Base-by-base conservation (phyloP, 2,113 vertebrate species). In the Perca fluviatilis region DNA sequence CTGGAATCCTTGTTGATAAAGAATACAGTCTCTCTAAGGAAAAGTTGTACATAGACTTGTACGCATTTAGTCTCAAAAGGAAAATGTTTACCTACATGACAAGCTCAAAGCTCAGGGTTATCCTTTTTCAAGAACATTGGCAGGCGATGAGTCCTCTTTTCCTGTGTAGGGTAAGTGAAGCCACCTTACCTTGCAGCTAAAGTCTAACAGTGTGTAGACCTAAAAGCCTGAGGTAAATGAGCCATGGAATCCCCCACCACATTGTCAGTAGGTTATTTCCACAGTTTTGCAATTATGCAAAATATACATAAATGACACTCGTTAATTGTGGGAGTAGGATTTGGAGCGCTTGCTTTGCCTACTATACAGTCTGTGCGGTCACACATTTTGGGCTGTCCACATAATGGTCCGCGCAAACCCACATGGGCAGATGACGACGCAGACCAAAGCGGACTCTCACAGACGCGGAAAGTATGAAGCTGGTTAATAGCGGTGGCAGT, bases 121-220 rank as follows among this genome's bases (percentile, higher is more conserved):
- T 43, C 14, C n/a, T 43, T 62, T 15, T 43, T 43, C 40, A 43
- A 74, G 80, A 86, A 80, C 71, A 82, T 79, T 88, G 79, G 81
- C 79, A 64, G 50, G 43, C 71, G 21, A 84, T 65, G 21, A 66
- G 36, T 33, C 15, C 6, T 51, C 6, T 79, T 82, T 40, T 47
- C 25, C 6, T 27, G 1, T 47, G n/a, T 19, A 6, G 5, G 4
- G 15, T 58, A 16, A 60, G 68, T 18, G 16, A 70, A 57, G n/a
- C 16, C 16, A n/a, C 21, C 11, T 25, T 18, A 16, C 15, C 13
- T 53, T 71, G 4, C 40, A 57, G 21, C 2, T 23, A 54, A 9
- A 56, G 19, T 14, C 18, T 14, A 21, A 21, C 27, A 7, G 25
- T 8, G 3, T 19, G 2, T 30, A 6, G n/a, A 57, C 5, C 54